Percentiles rank a stretch among this genome's conserved stretches.
Evolutionary conservation across 2,113 vertebrate genomes (phyloP).

Genomic region (Macrotis lagotis): DNA sequence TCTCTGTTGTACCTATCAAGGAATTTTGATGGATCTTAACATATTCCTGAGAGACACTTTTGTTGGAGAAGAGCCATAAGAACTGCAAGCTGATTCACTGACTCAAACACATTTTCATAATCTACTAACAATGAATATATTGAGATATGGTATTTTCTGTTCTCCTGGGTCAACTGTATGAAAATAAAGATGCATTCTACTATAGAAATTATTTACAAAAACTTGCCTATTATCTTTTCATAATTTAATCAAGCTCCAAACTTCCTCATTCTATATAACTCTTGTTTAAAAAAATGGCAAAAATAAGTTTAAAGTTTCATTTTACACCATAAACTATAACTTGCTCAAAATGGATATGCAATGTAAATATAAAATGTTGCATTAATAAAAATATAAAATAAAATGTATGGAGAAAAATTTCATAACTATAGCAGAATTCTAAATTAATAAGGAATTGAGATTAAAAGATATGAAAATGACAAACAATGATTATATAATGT

Average conservation of each 20-base stretch:
- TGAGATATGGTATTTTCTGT: not conserved
- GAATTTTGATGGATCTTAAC: not conserved
- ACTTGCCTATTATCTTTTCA: not conserved
- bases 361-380: not conserved
- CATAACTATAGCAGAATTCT: not conserved
- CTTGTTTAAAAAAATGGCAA: not conserved
- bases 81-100: not conserved
- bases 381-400: not conserved
- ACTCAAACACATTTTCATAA: not conserved
- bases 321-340: not conserved
- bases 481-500: not conserved
- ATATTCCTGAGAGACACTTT: not conserved
- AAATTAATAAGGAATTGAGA: not conserved
- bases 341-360: not conserved
- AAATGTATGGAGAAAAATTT: not conserved
- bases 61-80: not conserved
- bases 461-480: not conserved
- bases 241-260: not conserved
- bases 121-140: not conserved
- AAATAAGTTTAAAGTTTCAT: not conserved
- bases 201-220: not conserved
- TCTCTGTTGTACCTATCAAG: not conserved
- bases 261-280: not conserved
- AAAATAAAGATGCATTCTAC: not conserved
- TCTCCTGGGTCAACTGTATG: not conserved